Evolutionary conservation across 2,113 vertebrate species (phyloP).

Genomic region (Gobio gobio): DNA sequence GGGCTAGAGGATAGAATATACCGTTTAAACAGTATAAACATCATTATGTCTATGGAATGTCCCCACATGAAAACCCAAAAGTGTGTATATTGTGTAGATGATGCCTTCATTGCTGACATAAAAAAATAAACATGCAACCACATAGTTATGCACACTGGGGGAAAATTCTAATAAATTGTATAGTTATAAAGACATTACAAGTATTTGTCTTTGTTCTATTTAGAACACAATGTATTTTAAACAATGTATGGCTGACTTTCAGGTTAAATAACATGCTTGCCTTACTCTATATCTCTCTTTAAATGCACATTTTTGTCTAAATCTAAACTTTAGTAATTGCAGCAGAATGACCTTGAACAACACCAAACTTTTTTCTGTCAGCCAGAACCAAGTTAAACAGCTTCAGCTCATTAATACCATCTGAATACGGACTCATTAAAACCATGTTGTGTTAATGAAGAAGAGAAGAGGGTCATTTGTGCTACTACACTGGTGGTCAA

Average conservation of each 20-base stretch:
- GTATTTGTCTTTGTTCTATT: no score
- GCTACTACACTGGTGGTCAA: slow-evolving; percentile 13
- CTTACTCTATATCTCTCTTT: slow-evolving; percentile 30
- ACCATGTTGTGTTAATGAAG: background rate
- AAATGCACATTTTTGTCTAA: slow-evolving; percentile 13
- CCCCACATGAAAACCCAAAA: no score
- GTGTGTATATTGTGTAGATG: background rate
- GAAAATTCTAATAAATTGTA: no score
- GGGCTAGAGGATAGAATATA: no score
- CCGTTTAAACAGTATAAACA: no score
- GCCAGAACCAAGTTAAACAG: slow-evolving; percentile 11
- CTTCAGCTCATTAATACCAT: slow-evolving; percentile 33
- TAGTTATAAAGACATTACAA: no score
- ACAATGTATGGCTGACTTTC: slow-evolving; percentile 11
- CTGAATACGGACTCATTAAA: slow-evolving; percentile 39
- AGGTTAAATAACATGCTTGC: slow-evolving; percentile 35
- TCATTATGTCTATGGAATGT: no score
- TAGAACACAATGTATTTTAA: background rate
- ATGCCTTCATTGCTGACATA: background rate
- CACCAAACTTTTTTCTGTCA: slow-evolving; percentile 3
- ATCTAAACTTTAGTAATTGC: slow-evolving; percentile 30
- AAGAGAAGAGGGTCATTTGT: background rate
- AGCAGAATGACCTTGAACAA: slow-evolving; percentile 20
- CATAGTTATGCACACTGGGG: no score
- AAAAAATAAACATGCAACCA: no score